Conservation (phyloP, 1,140 invertebrate genomes). For the Drosophila kepulauana region DNA sequence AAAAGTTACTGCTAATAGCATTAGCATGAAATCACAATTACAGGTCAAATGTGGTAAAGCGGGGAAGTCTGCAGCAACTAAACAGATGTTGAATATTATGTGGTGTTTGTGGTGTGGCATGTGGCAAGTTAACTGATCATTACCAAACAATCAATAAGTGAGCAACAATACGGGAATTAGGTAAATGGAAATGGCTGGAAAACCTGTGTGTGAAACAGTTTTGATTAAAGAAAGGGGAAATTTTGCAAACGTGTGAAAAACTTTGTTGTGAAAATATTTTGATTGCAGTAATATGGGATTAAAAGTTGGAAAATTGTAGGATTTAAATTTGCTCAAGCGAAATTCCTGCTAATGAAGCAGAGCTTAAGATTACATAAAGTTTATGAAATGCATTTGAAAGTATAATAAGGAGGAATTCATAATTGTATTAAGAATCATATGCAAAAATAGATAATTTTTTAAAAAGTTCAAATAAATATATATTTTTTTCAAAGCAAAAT, state of each 20-base stretch:
- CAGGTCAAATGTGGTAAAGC: constrained; percentile 8
- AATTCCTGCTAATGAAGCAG: too few species aligned
- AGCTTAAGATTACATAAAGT: too few species aligned
- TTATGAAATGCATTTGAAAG: too few species aligned
- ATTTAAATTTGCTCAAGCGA: background rate
- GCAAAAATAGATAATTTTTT: too few species aligned
- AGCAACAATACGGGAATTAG: constrained; percentile 10
- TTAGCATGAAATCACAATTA: constrained; percentile 41
- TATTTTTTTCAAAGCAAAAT: too few species aligned
- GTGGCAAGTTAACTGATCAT: constrained; percentile 18
- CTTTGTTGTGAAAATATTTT: background rate
- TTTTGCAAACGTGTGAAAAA: background rate
- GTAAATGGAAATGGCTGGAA: background rate
- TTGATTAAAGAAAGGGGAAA: background rate
- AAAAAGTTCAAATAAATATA: too few species aligned
- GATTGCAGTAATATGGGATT: background rate
- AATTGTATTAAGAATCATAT: too few species aligned
- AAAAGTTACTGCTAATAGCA: constrained; percentile 66
- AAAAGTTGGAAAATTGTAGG: too few species aligned
- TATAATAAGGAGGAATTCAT: too few species aligned
- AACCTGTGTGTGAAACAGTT: background rate
- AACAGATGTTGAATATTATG: constrained; percentile 15
- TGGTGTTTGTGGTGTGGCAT: constrained; percentile 2
- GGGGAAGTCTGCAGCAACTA: background rate
- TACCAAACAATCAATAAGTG: constrained; percentile 4